phyloP scores from a whole-genome alignment of 2,888 invertebrate genomes.

The Boloria euphrosyne region DNA sequence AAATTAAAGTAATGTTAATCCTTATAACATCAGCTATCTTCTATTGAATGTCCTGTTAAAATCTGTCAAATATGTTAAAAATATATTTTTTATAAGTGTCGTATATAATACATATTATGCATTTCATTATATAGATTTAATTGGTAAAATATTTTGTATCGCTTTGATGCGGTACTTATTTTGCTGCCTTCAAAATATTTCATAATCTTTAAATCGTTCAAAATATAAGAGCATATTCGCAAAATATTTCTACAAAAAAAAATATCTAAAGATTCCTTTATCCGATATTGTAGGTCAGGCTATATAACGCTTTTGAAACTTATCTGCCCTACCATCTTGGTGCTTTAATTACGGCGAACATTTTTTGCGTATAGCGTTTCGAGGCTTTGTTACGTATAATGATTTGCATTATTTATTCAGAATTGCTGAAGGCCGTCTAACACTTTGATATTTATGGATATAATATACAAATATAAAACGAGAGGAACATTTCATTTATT shows the following conservation, averaged over 20 bases:
- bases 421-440: not conserved
- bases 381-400: constrained; percentile 12
- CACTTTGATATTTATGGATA: not conserved
- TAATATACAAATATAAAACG: too few species aligned
- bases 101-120: too few species aligned
- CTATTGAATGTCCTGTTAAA: too few species aligned
- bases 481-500: too few species aligned
- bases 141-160: not conserved
- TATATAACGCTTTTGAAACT: constrained; percentile 23
- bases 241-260: constrained; percentile 19
- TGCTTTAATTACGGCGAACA: constrained; percentile 6
- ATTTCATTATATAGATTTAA: too few species aligned
- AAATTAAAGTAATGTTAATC: too few species aligned
- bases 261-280: constrained; percentile 24
- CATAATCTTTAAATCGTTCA: not conserved
- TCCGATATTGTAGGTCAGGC: constrained; percentile 20
- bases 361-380: constrained; percentile 2
- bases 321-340: constrained; percentile 16
- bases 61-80: too few species aligned
- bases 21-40: too few species aligned
- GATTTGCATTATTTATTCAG: not conserved
- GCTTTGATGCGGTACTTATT: not conserved
- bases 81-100: too few species aligned
- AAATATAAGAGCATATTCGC: constrained; percentile 5
- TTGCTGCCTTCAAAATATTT: not conserved